Evolutionary conservation across 2,113 vertebrate species (phyloP).

Genomic region (Charadrius vociferus): DNA sequence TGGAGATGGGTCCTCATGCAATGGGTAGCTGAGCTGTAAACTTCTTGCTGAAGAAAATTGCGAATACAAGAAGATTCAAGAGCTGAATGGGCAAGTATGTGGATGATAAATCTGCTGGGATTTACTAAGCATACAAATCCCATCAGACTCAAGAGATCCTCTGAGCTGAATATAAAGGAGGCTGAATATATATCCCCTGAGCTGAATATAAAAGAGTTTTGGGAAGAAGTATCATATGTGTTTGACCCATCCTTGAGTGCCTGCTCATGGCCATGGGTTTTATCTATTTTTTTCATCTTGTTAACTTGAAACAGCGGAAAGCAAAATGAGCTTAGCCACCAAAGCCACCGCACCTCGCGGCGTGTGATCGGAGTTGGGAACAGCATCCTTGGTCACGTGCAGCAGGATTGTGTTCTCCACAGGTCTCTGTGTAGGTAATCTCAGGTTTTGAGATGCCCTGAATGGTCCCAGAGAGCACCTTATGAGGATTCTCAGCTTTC

Average conservation of each 20-base stretch:
- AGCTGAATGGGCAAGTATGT: not conserved
- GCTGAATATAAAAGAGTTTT: not conserved
- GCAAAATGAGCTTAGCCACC: not conserved
- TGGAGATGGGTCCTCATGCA: not conserved
- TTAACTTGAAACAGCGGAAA: not conserved
- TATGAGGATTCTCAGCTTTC: not conserved
- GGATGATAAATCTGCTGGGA: not conserved
- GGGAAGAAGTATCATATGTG: not conserved
- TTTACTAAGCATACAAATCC: not conserved
- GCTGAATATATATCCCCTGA: not conserved
- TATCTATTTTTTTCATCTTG: not conserved
- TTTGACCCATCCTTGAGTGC: not conserved
- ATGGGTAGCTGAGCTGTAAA: not conserved
- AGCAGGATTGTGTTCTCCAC: not conserved
- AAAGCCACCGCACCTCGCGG: not conserved
- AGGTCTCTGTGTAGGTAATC: not conserved
- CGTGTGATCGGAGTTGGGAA: rapidly evolving
- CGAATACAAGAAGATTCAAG: not conserved
- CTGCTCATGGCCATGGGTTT: not conserved
- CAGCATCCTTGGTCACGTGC: not conserved
- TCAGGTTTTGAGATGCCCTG: not conserved
- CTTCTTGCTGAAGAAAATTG: not conserved
- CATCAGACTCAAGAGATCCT: not conserved
- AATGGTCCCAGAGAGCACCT: not conserved
- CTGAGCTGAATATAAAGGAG: not conserved